Evolutionary conservation across 2,888 invertebrate genomes (phyloP).

Genomic region (Antheraea yamamai): DNA sequence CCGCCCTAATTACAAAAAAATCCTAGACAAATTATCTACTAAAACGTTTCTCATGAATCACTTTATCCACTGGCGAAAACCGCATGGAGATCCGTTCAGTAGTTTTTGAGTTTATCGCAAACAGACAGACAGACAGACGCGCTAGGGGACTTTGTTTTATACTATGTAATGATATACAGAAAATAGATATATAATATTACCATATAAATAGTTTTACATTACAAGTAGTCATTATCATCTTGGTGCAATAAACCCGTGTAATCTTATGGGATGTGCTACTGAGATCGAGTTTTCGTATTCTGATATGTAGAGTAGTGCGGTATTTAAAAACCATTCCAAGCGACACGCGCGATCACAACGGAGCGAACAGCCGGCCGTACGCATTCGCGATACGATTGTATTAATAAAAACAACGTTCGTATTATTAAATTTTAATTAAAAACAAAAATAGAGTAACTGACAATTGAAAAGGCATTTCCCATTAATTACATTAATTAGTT

Average conservation of each 20-base stretch:
- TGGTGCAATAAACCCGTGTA: not conserved
- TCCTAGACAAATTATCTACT: too few species aligned
- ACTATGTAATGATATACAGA: too few species aligned
- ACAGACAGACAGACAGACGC: too few species aligned
- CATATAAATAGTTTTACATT: not conserved
- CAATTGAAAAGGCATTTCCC: conserved; percentile 1
- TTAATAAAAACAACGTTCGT: conserved; percentile 26
- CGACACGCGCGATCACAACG: conserved; percentile 72
- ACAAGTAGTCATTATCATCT: not conserved
- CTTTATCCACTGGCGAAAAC: too few species aligned
- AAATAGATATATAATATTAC: not conserved
- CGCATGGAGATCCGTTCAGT: too few species aligned
- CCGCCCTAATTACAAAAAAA: too few species aligned
- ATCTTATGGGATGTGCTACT: conserved; percentile 26
- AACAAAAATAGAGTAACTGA: not conserved
- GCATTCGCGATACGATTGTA: conserved; percentile 54
- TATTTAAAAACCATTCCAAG: conserved; percentile 74
- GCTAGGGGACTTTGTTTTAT: too few species aligned
- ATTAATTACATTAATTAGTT: not conserved
- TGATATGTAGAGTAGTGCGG: conserved; percentile 75
- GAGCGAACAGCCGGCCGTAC: conserved; percentile 64
- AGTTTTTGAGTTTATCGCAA: too few species aligned
- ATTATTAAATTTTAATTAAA: not conserved
- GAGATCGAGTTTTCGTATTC: conserved; percentile 56
- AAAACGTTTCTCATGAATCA: too few species aligned